Evolutionary conservation across 2,113 vertebrate genomes (phyloP).

Genomic region (Actenoides lindsayi): DNA sequence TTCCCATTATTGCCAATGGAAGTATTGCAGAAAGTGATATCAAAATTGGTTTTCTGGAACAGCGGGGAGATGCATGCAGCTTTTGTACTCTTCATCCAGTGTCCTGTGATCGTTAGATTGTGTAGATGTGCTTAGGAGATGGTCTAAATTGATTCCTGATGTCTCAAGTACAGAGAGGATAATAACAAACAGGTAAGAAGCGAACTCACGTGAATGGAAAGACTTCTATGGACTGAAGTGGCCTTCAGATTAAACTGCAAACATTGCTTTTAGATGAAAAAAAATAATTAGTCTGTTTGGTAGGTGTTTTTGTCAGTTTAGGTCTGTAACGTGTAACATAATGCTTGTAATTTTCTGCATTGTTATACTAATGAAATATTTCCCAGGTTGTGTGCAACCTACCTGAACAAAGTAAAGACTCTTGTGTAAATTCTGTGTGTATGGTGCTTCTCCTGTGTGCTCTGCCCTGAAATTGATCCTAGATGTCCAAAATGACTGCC

Average conservation of each 20-base stretch:
- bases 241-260: background rate
- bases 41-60: background rate
- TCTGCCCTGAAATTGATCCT: background rate
- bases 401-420: background rate
- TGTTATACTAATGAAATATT: background rate
- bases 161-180: background rate
- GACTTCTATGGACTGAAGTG: background rate
- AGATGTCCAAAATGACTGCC: background rate
- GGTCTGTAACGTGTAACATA: background rate
- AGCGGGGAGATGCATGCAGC: background rate
- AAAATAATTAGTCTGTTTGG: background rate
- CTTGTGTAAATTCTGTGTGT: background rate
- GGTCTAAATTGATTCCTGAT: background rate
- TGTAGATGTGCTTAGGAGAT: background rate
- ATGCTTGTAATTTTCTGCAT: background rate
- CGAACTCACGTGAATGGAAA: background rate
- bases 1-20: background rate
- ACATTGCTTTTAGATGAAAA: background rate
- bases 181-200: background rate
- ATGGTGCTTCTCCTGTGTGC: background rate
- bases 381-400: background rate
- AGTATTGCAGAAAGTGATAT: background rate
- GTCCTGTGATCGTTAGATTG: background rate
- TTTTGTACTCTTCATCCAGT: background rate
- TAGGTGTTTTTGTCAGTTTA: background rate